Conservation (phyloP, 2,113 vertebrate species). For the Todiramphus saurophagus region DNA sequence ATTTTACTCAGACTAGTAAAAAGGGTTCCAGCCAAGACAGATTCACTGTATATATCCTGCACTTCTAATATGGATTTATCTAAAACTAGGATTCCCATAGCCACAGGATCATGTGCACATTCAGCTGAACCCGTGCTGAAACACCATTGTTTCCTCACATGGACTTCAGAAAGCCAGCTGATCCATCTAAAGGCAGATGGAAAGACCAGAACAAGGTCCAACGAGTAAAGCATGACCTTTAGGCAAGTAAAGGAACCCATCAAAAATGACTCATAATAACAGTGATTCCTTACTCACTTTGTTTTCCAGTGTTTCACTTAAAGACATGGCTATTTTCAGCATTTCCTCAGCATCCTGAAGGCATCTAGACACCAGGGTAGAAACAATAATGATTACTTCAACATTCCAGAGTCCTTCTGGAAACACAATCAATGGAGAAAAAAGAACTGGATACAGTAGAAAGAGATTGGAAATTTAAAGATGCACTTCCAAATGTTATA, state of each 20-base stretch:
- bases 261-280: not conserved
- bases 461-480: not conserved
- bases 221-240: not conserved
- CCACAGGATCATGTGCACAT: not conserved
- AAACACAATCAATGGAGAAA: not conserved
- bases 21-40: not conserved
- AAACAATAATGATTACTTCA: not conserved
- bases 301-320: slow-evolving; percentile 83
- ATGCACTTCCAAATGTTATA: not conserved
- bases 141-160: not conserved
- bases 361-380: slow-evolving; percentile 77
- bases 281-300: slow-evolving; percentile 76
- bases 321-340: slow-evolving; percentile 82
- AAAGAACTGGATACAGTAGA: not conserved
- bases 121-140: not conserved
- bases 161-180: not conserved
- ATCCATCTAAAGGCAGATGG: not conserved
- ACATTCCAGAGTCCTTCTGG: not conserved
- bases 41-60: not conserved
- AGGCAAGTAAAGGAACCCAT: not conserved
- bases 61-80: not conserved
- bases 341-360: slow-evolving; percentile 88
- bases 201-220: not conserved
- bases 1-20: not conserved
- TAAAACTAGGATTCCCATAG: not conserved